Conservation (phyloP, 2,888 invertebrate species). For the Cremastinae sp. region DNA sequence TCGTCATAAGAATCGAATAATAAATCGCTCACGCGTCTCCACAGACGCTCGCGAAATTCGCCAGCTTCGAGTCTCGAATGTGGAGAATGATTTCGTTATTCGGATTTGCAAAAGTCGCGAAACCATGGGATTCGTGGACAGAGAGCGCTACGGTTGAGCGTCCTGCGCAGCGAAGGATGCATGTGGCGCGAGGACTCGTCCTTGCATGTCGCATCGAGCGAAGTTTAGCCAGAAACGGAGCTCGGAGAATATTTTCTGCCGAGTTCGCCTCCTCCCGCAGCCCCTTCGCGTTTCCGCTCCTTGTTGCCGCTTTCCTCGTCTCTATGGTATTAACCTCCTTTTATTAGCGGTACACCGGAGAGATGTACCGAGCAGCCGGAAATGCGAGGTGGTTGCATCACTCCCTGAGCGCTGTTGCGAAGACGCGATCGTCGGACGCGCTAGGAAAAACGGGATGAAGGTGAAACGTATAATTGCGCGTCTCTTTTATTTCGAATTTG, state of each 20-base stretch:
- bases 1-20: background rate
- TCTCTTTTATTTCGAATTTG: no score
- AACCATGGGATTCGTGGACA: constrained; percentile 38
- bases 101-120: constrained; percentile 15
- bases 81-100: constrained; percentile 15
- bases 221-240: constrained; percentile 58
- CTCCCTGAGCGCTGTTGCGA: constrained; percentile 14
- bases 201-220: constrained; percentile 69
- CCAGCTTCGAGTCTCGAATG: constrained; percentile 36
- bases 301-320: constrained; percentile 27
- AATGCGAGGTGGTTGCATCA: constrained; percentile 29
- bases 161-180: constrained; percentile 78
- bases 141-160: constrained; percentile 53
- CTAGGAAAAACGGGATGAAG: background rate
- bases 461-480: no score
- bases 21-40: constrained; percentile 1
- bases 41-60: background rate
- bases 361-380: constrained; percentile 38
- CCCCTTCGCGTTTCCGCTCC: constrained; percentile 61
- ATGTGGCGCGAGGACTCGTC: constrained; percentile 79
- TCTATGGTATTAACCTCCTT: constrained; percentile 35
- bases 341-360: constrained; percentile 34
- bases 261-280: constrained; percentile 42
- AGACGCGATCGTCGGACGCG: constrained; percentile 45
- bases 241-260: constrained; percentile 54